Evolutionary conservation across 2,113 vertebrate species (phyloP).

Genomic region (Puma concolor): DNA sequence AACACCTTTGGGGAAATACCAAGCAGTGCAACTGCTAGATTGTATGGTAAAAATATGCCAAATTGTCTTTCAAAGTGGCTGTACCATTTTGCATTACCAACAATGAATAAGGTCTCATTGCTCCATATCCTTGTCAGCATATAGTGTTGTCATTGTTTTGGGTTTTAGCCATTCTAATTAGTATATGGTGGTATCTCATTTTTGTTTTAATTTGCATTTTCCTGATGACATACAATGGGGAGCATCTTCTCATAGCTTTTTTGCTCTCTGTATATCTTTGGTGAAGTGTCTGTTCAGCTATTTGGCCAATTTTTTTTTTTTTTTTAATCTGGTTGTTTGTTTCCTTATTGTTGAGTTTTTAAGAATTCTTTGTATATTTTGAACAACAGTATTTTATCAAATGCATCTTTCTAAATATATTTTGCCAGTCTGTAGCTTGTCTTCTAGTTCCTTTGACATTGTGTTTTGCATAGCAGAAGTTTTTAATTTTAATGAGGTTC

Average conservation of each 20-base stretch:
- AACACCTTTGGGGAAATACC: background rate
- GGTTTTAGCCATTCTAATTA: background rate
- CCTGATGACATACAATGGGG: background rate
- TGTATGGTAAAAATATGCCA: background rate
- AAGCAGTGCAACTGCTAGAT: background rate
- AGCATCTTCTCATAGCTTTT: background rate
- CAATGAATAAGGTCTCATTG: background rate
- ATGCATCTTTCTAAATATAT: background rate
- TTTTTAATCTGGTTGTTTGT: background rate
- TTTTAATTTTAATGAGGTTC: background rate
- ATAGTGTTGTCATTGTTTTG: background rate
- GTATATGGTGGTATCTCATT: background rate
- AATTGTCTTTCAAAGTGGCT: background rate
- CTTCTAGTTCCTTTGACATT: background rate
- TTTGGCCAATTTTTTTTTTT: background rate
- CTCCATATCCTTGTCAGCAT: background rate
- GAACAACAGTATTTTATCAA: background rate
- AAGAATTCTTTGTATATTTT: background rate
- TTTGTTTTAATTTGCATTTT: background rate
- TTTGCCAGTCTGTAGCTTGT: background rate
- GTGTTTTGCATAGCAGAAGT: background rate
- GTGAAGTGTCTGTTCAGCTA: background rate
- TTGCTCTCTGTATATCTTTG: background rate
- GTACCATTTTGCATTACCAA: background rate
- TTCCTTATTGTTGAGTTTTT: background rate